Conservation (phyloP, 2,888 invertebrate genomes). For the Caenorhabditis panamensis region DNA sequence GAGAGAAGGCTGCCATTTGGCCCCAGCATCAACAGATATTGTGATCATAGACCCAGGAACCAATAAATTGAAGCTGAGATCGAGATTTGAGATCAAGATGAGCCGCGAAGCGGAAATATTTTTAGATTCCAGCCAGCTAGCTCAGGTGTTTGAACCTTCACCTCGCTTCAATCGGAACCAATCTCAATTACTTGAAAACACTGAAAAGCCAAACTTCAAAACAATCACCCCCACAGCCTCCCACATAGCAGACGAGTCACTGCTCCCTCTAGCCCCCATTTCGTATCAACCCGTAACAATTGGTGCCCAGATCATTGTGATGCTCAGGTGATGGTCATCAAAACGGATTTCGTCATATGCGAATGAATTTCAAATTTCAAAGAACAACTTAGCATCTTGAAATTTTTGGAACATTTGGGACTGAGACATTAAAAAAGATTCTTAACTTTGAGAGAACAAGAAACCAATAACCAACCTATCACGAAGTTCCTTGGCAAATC, state of each 20-base stretch:
- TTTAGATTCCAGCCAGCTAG: slow-evolving; percentile 20
- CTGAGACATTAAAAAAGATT: not conserved
- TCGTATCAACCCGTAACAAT: slow-evolving; percentile 50
- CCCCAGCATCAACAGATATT: slow-evolving; percentile 29
- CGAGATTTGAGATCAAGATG: slow-evolving; percentile 43
- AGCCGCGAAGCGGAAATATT: slow-evolving; percentile 22
- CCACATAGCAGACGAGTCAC: slow-evolving; percentile 40
- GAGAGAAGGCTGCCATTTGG: slow-evolving; percentile 10
- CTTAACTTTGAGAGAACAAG: not conserved
- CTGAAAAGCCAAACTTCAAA: slow-evolving; percentile 39
- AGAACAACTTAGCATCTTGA: not conserved
- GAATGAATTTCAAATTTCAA: too few species aligned
- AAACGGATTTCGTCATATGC: not conserved
- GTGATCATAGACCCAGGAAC: slow-evolving; percentile 27
- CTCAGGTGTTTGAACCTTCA: slow-evolving; percentile 41
- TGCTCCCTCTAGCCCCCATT: not conserved
- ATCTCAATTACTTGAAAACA: slow-evolving; percentile 48
- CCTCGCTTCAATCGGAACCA: slow-evolving; percentile 27
- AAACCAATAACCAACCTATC: slow-evolving; percentile 85
- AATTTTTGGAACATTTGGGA: too few species aligned
- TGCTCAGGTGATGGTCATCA: not conserved
- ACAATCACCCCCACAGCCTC: slow-evolving; percentile 53
- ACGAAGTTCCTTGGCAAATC: slow-evolving; percentile 94
- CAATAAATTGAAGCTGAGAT: slow-evolving; percentile 38
- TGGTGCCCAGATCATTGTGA: slow-evolving; percentile 28